These are phyloP conservation scores for Rhea pennata DNA, from an alignment of 2,113 vertebrate species.

Conservation along the genomic window DNA sequence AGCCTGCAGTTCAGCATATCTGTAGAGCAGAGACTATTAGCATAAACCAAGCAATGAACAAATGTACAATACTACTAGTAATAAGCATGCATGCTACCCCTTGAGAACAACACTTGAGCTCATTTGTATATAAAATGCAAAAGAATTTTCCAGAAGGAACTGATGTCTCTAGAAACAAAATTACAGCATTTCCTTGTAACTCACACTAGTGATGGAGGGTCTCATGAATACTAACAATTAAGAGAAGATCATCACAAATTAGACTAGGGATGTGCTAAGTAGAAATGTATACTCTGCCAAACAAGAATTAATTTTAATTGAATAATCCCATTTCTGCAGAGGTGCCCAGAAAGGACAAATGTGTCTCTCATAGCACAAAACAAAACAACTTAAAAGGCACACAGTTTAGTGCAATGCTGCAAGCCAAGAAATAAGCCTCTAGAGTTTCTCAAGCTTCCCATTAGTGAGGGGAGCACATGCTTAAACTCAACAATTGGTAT, in stretches of 20 bases:
- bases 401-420: neutral
- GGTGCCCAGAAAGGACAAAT: neutral
- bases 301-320: neutral
- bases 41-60: neutral
- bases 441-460: neutral
- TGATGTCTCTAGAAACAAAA: neutral
- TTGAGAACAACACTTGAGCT: neutral
- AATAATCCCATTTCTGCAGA: neutral
- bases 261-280: neutral
- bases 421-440: neutral
- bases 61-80: neutral
- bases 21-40: neutral
- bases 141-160: neutral
- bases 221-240: neutral
- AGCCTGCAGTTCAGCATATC: accelerated
- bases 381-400: neutral
- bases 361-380: neutral
- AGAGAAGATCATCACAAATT: neutral
- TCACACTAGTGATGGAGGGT: neutral
- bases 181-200: neutral
- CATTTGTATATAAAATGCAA: neutral
- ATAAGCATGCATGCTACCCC: neutral
- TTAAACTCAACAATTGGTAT: neutral
- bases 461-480: neutral
- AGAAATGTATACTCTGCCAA: neutral